These are phyloP conservation scores for Dyspetes luteomarginatus DNA, from an alignment of 2,888 invertebrate genomes.

Conservation along the genomic window DNA sequence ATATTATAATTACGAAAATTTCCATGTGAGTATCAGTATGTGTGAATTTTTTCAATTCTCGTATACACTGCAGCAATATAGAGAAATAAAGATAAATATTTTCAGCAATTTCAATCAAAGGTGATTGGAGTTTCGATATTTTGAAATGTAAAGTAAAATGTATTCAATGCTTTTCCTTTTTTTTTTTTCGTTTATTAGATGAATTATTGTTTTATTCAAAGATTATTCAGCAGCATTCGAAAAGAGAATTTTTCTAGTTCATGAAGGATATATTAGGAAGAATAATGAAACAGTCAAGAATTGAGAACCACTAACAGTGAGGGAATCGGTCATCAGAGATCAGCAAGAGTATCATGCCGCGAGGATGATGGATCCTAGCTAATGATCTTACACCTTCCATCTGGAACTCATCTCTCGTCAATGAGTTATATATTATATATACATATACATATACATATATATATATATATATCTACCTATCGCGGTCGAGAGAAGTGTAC, in stretches of 20 bases:
- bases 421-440: conserved; percentile 25
- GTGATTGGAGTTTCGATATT: too few relatives aligned
- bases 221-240: too few relatives aligned
- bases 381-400: conserved; percentile 73
- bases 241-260: too few relatives aligned
- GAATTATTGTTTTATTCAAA: background rate
- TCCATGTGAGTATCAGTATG: too few relatives aligned
- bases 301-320: conserved; percentile 72
- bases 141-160: too few relatives aligned
- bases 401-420: conserved; percentile 50
- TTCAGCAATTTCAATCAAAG: too few relatives aligned
- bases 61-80: too few relatives aligned
- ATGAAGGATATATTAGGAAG: background rate
- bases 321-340: conserved; percentile 77
- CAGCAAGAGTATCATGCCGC: conserved; percentile 73
- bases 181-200: background rate
- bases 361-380: conserved; percentile 77
- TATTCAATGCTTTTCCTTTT: background rate
- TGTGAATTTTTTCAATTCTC: too few relatives aligned
- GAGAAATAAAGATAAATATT: too few relatives aligned
- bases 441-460: background rate
- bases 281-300: background rate
- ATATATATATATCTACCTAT: background rate
- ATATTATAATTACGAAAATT: too few relatives aligned
- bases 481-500: background rate